Evolutionary conservation across 2,888 invertebrate genomes (phyloP).

Genomic region (Electrophaes corylata): DNA sequence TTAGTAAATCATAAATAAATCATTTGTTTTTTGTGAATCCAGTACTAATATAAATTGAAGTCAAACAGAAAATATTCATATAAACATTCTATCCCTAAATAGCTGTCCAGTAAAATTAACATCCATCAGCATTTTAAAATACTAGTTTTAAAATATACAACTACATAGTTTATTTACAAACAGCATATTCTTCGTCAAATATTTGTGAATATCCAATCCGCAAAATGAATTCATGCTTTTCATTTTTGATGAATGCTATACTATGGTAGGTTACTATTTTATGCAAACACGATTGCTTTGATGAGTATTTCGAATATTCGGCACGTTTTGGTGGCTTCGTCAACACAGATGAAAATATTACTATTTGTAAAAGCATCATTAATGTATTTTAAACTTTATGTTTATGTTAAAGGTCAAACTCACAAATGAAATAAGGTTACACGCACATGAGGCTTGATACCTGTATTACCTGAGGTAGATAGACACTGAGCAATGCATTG

Average conservation of each 20-base stretch:
- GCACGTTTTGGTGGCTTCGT: background rate
- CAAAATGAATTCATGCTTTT: background rate
- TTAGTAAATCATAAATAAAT: too few relatives aligned
- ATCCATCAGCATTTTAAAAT: background rate
- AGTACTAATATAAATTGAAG: background rate
- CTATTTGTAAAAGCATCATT: too few relatives aligned
- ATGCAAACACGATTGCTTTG: background rate
- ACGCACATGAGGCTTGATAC: too few relatives aligned
- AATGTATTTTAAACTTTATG: too few relatives aligned
- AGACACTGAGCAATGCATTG: too few relatives aligned
- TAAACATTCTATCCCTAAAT: background rate
- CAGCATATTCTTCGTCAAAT: background rate
- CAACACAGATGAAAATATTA: background rate
- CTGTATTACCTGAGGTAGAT: too few relatives aligned
- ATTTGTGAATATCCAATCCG: constrained; percentile 3
- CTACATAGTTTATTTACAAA: background rate
- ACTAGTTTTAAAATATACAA: too few relatives aligned
- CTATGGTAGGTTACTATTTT: background rate
- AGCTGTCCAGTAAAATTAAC: background rate
- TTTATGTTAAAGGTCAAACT: too few relatives aligned
- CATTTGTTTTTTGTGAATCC: too few relatives aligned
- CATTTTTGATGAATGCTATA: background rate
- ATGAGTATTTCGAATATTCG: background rate
- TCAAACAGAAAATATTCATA: background rate
- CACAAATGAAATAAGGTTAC: too few relatives aligned